Evolutionary conservation across 2,113 vertebrate species (phyloP).

Genomic region (Numida meleagris): DNA sequence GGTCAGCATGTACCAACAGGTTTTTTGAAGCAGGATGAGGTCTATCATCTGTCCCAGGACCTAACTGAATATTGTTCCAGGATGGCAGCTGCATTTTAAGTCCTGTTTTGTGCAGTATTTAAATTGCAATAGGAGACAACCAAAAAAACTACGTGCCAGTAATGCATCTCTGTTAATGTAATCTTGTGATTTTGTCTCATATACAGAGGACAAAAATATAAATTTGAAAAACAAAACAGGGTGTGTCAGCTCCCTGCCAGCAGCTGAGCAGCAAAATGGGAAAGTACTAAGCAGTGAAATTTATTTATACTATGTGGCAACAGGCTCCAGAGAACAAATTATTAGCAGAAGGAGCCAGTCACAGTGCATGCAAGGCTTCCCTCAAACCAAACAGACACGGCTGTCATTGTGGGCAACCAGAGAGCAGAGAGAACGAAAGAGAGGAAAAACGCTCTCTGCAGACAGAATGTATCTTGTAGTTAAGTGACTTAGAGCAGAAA

Average conservation of each 20-base stretch:
- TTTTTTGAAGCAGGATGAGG: not conserved
- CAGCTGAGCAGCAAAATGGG: not conserved
- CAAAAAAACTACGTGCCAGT: not conserved
- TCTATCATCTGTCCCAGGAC: not conserved
- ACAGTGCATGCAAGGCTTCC: slow-evolving; percentile 13
- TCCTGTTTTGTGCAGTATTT: not conserved
- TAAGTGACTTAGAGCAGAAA: not conserved
- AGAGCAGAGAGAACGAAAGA: not conserved
- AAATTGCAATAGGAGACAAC: not conserved
- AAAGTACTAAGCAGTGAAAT: slow-evolving; percentile 36
- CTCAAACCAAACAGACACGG: slow-evolving; percentile 30
- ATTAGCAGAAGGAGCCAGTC: slow-evolving; percentile 53
- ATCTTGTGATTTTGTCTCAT: not conserved
- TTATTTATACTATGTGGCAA: slow-evolving; percentile 39
- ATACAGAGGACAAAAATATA: not conserved
- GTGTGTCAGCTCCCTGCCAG: slow-evolving; percentile 19
- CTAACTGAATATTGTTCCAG: not conserved
- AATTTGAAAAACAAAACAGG: slow-evolving; percentile 17
- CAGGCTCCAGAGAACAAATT: slow-evolving; percentile 46
- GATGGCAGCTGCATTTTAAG: not conserved
- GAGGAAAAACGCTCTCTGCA: not conserved
- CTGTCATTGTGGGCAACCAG: slow-evolving; percentile 26
- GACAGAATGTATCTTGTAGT: not conserved
- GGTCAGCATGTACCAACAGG: not conserved
- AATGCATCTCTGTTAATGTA: not conserved